Evolutionary conservation across 2,888 invertebrate genomes (phyloP).

Genomic region (Entomobrya multifasciata): DNA sequence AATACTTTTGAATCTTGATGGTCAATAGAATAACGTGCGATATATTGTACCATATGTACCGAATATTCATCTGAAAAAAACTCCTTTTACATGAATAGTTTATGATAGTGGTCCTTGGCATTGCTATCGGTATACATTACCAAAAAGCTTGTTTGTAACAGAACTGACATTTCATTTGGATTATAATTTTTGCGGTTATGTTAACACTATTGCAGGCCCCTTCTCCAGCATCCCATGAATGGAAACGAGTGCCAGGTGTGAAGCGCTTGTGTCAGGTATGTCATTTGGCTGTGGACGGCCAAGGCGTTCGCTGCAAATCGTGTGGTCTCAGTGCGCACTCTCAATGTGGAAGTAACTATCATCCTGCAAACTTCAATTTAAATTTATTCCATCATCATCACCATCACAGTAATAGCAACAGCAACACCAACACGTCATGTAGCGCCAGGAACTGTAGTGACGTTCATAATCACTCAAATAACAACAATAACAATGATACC

Average conservation of each 20-base stretch:
- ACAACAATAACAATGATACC: constrained; percentile 58
- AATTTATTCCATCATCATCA: constrained; percentile 64
- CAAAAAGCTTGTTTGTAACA: too few species aligned
- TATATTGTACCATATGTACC: too few species aligned
- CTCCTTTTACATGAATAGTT: too few species aligned
- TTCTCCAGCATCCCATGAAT: constrained; percentile 77
- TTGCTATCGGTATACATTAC: too few species aligned
- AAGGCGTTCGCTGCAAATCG: constrained; percentile 73
- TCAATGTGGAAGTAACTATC: constrained; percentile 75
- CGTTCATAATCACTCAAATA: constrained; percentile 57
- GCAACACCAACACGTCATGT: constrained; percentile 44
- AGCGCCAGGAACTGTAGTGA: constrained; percentile 56
- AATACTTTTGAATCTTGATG: constrained; percentile 52
- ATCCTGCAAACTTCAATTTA: constrained; percentile 67
- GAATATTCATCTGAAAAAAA: too few species aligned
- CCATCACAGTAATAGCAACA: background rate
- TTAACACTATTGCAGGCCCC: constrained; percentile 69
- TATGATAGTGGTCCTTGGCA: too few species aligned
- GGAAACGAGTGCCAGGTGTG: constrained; percentile 75
- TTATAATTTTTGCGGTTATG: too few species aligned
- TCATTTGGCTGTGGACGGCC: constrained; percentile 75
- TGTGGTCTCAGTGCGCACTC: constrained; percentile 76
- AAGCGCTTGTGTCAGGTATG: constrained; percentile 77
- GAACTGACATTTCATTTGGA: too few species aligned
- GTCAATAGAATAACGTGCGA: constrained; percentile 23